A percentile compares a stretch with the other conserved stretches of the same genome.
Evolutionary conservation across 2,888 invertebrate species (phyloP).

Genomic region (Psylliodes chrysocephalus): DNA sequence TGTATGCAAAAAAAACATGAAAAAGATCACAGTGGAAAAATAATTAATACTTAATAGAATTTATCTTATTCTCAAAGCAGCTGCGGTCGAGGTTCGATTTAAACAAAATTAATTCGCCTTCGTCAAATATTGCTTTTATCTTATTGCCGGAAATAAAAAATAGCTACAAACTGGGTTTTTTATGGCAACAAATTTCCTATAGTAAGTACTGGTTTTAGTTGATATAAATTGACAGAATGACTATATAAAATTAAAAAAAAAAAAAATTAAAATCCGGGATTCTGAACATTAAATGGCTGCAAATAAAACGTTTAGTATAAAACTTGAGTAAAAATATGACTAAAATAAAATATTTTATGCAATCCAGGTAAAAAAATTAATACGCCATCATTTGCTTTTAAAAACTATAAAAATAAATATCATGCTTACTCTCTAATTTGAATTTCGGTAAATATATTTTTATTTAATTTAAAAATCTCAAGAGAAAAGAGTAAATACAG

Average conservation of each 20-base stretch:
- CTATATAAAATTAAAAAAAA: conserved; percentile 7
- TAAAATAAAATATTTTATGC: conserved; percentile 14
- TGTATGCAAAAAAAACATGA: neutral
- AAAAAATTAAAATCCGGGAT: conserved; percentile 10
- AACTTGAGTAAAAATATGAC: conserved; percentile 18
- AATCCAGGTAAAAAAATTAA: conserved; percentile 9
- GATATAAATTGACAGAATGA: conserved; percentile 8
- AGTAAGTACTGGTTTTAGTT: conserved; percentile 25
- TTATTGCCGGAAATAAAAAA: conserved; percentile 13
- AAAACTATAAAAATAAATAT: too few species aligned
- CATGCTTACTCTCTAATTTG: too few species aligned
- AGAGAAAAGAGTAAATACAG: too few species aligned
- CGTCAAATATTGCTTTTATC: conserved; percentile 12
- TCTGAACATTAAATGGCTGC: conserved; percentile 9
- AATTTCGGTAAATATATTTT: too few species aligned
- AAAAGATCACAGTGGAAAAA: neutral
- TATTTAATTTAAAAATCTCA: too few species aligned
- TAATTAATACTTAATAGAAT: neutral
- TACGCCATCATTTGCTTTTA: too few species aligned
- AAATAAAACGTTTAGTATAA: conserved; percentile 25
- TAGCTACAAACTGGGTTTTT: conserved; percentile 11
- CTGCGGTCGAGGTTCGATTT: neutral
- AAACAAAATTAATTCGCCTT: conserved; percentile 10
- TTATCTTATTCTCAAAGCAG: neutral
- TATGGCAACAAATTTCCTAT: conserved; percentile 19